phyloP scores from a whole-genome alignment of 2,888 invertebrate genomes.

The Drosophila mercatorum region DNA sequence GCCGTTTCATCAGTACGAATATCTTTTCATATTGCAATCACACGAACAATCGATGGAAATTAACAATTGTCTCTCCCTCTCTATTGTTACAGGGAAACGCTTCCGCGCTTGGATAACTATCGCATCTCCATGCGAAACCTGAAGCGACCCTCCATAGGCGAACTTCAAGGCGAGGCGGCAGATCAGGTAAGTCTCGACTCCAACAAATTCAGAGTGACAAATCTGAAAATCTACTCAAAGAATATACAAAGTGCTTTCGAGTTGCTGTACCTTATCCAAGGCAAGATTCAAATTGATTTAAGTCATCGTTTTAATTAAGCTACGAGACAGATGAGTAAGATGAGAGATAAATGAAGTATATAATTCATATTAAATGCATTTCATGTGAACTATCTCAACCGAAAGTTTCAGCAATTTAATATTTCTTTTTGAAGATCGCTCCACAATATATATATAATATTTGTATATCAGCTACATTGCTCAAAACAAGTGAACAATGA shows the following conservation, averaged over 20 bases:
- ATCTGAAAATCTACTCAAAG: not conserved
- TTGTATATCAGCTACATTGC: too few relatives aligned
- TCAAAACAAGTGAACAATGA: not conserved
- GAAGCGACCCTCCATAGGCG: conserved; percentile 93
- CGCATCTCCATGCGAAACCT: conserved; percentile 90
- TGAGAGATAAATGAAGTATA: too few relatives aligned
- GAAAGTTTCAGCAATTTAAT: not conserved
- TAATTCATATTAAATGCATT: not conserved
- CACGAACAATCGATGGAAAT: conserved; percentile 6
- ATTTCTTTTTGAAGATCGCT: not conserved
- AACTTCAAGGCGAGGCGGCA: conserved; percentile 89
- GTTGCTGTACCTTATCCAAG: not conserved
- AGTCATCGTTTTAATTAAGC: too few relatives aligned
- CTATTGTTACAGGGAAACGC: conserved; percentile 87
- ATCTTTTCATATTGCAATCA: conserved; percentile 3
- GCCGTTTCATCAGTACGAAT: conserved; percentile 70
- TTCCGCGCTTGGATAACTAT: conserved; percentile 93
- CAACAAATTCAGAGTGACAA: not conserved
- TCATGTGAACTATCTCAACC: not conserved
- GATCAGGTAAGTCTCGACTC: conserved; percentile 80
- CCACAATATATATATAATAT: too few relatives aligned
- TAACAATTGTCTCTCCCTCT: not conserved
- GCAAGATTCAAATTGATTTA: not conserved
- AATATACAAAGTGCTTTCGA: not conserved
- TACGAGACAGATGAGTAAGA: too few relatives aligned